Evolutionary conservation across 2,797 vertebrate genomes (phyloP).

Genomic region (Pipistrellus pipistrellus): DNA sequence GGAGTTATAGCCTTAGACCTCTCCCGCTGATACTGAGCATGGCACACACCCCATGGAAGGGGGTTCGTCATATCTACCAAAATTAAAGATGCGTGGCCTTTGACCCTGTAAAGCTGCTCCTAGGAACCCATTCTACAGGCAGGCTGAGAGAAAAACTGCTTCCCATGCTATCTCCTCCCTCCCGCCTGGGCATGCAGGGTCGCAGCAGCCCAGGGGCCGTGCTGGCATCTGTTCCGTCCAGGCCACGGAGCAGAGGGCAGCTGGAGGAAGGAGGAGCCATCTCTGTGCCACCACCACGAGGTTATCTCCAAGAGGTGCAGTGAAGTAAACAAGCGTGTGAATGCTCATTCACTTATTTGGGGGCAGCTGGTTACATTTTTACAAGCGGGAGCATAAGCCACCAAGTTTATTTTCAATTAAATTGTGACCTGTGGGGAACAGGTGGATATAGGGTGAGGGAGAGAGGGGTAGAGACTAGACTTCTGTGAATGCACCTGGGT

Average conservation of each 20-base stretch:
- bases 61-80: fast-evolving
- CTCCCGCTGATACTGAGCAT: not conserved
- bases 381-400: no score
- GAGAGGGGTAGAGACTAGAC: not conserved
- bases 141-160: not conserved
- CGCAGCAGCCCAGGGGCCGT: not conserved
- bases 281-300: not conserved
- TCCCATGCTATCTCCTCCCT: not conserved
- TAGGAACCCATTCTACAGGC: not conserved
- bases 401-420: not conserved
- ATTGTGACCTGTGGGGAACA: not conserved
- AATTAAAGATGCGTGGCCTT: no score
- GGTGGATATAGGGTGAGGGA: not conserved
- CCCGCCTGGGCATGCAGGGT: not conserved
- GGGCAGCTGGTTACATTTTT: not conserved
- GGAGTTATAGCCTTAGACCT: no score
- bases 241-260: not conserved
- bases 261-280: not conserved
- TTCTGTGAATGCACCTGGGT: fast-evolving
- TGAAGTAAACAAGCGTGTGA: no score
- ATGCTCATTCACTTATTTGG: not conserved
- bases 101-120: not conserved
- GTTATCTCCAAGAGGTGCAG: no score
- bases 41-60: not conserved
- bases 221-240: not conserved